Percentiles rank a stretch among this genome's conserved stretches.
These are phyloP conservation scores for Sphenopsis melanotis DNA, from an alignment of 2,797 vertebrate genomes.

Conservation along the genomic window DNA sequence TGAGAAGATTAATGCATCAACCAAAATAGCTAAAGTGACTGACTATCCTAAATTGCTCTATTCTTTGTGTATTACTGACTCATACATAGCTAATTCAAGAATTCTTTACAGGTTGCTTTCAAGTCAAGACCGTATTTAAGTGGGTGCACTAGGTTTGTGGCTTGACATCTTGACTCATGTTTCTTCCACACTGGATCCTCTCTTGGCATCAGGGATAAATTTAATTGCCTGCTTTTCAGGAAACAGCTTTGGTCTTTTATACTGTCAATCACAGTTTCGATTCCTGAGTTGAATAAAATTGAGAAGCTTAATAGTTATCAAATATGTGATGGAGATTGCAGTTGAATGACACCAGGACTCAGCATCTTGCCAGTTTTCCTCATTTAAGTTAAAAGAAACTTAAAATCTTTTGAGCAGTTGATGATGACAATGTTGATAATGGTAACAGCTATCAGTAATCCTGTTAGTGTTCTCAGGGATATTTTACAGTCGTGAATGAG, in stretches of 20 bases:
- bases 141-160: fast-evolving
- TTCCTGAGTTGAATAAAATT: background rate
- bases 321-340: background rate
- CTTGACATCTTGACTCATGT: background rate
- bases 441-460: background rate
- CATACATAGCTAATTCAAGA: background rate
- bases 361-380: background rate
- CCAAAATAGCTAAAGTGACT: background rate
- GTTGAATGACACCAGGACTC: background rate
- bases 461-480: background rate
- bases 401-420: background rate
- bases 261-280: background rate
- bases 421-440: background rate
- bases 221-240: background rate
- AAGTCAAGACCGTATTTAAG: background rate
- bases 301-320: background rate
- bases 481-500: background rate
- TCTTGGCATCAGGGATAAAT: background rate
- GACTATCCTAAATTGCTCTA: background rate
- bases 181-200: background rate
- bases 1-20: background rate
- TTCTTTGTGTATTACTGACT: background rate
- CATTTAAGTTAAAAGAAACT: background rate
- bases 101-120: background rate
- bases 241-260: background rate